phyloP scores from a whole-genome alignment of 2,888 invertebrate species.

The Notodonta ziczac region DNA sequence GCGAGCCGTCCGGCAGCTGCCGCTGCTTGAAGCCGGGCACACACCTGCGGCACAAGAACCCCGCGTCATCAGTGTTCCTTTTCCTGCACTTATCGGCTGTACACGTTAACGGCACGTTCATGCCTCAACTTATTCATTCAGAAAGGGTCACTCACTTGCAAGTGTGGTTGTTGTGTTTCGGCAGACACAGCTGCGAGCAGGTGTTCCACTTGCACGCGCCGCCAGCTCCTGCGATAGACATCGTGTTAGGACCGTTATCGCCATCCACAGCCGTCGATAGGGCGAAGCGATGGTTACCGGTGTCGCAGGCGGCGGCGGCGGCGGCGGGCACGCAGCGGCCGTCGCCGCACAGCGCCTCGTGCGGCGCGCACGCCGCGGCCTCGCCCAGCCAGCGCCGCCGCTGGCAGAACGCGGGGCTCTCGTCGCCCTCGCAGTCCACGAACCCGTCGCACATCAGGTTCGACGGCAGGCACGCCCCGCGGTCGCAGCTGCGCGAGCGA shows the following conservation, averaged over 20 bases:
- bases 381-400: slow-evolving; percentile 40
- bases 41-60: slow-evolving; percentile 76
- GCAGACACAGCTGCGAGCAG: slow-evolving; percentile 92
- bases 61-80: too few species aligned
- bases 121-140: too few species aligned
- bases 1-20: slow-evolving; percentile 59
- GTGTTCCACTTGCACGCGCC: slow-evolving; percentile 87
- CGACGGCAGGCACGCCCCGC: slow-evolving; percentile 87
- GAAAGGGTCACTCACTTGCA: slow-evolving; percentile 66
- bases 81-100: too few species aligned
- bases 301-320: slow-evolving; percentile 41
- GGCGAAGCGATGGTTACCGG: slow-evolving; percentile 32
- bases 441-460: slow-evolving; percentile 89
- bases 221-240: slow-evolving; percentile 37
- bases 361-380: slow-evolving; percentile 54
- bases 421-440: slow-evolving; percentile 85
- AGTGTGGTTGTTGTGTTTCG: slow-evolving; percentile 65
- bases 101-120: too few species aligned
- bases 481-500: slow-evolving; percentile 65
- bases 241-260: not conserved
- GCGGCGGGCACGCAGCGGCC: slow-evolving; percentile 64
- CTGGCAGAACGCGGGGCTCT: slow-evolving; percentile 31
- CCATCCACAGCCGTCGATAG: too few species aligned
- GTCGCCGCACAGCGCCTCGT: slow-evolving; percentile 58
- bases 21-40: slow-evolving; percentile 86